Base-by-base conservation (phyloP, 2,888 invertebrate species). In the Drosophila algonquin region DNA sequence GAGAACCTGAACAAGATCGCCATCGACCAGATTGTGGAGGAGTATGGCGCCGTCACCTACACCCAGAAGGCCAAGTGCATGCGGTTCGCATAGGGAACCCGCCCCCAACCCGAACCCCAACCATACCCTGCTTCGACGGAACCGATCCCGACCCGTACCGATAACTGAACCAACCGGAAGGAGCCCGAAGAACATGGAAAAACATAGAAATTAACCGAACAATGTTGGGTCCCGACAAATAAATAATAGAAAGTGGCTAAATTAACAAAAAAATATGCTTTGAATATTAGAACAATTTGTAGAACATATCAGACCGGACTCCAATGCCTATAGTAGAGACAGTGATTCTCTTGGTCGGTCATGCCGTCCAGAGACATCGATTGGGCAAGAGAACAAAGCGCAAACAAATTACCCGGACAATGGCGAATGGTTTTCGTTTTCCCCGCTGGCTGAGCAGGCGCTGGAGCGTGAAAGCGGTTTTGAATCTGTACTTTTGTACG, bases 1-100 rank as follows among this genome's bases (percentile, higher is more conserved):
- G 87, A 86, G 71, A 86, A 81, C n/a, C 81, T 86, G 24, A 83
- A 86, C 53, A 88, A 88, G 54, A 88, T 85, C 1, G 87, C 81
- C 21, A 86, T 86, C 27, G 89, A 86, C 40, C 84, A 86, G 45
- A 88, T 86, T 3, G 86, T 82, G 14, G 73, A 73, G 61, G 73
- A 73, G 61, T 73, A 73, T 10, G 73, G 73, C 9, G 87, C 82
- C 16, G 77, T 83, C 12, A 83, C 82, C 45, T 87, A 83, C 50
- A 83, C 82, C 27, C 87, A 83, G 30, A 83, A 83, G 77, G 87
- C 82, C 21, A 83, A 83, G 48, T 83, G 82, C 30, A 83, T 83
- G 82, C 84, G 87, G 18, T 87, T 83, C 27, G 77, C 79, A 14
- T 87, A 76, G 55, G n/a, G 9, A 9, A 18, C 14, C 30, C 21